Percentiles rank a stretch among this genome's conserved stretches.
Evolutionary conservation across 2,888 invertebrate genomes (phyloP).

Genomic region (Pammene fasciana): DNA sequence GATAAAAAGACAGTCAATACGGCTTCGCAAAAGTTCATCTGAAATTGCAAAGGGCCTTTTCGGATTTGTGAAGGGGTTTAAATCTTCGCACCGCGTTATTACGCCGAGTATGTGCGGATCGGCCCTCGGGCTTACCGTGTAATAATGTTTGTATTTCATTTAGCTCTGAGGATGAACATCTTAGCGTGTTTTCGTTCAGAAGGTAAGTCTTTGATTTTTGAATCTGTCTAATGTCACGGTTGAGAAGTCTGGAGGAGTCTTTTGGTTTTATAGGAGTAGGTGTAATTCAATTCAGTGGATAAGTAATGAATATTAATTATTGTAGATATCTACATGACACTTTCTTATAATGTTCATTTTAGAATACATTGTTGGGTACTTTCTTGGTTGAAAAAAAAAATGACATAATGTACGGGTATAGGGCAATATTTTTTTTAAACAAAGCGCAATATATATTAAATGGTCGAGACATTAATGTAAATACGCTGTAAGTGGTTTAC

Average conservation of each 20-base stretch:
- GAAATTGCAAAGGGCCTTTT: conserved; percentile 51
- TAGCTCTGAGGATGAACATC: conserved; percentile 46
- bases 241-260: conserved; percentile 1
- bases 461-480: too few relatives aligned
- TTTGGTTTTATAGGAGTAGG: neutral
- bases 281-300: neutral
- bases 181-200: conserved; percentile 44
- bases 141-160: conserved; percentile 69
- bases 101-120: conserved; percentile 53
- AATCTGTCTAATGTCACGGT: conserved; percentile 11
- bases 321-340: neutral
- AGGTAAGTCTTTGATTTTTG: conserved; percentile 39
- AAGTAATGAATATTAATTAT: neutral
- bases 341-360: too few relatives aligned
- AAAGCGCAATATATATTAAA: too few relatives aligned
- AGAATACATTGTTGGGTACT: too few relatives aligned
- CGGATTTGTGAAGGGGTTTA: conserved; percentile 63
- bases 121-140: conserved; percentile 62
- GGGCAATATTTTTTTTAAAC: too few relatives aligned
- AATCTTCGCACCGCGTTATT: conserved; percentile 51
- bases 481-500: too few relatives aligned
- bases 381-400: too few relatives aligned
- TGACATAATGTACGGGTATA: too few relatives aligned
- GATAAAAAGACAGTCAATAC: conserved; percentile 47
- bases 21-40: conserved; percentile 56